Percentiles rank a stretch among this genome's conserved stretches.
Evolutionary conservation across 2,797 vertebrate genomes (phyloP).

Genomic region (Orientallactaga sibirica): DNA sequence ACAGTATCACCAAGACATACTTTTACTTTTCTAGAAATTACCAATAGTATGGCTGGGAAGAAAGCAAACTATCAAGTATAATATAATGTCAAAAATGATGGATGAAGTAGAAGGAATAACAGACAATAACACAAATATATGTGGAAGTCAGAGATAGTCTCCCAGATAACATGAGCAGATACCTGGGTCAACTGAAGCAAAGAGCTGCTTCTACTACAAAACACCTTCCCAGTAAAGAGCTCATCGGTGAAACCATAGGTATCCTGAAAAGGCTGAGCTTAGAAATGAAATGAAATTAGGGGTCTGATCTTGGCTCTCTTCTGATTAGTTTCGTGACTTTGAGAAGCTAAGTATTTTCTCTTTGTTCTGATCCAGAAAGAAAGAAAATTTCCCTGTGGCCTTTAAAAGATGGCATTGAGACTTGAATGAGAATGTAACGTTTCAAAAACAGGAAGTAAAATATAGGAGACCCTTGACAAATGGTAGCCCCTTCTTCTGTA

Average conservation of each 20-base stretch:
- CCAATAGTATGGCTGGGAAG: not conserved
- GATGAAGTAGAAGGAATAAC: not conserved
- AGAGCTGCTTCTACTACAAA: not conserved
- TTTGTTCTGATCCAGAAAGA: not conserved
- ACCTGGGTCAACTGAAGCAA: not conserved
- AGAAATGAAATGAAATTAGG: not conserved
- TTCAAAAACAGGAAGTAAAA: not conserved
- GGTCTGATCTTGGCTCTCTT: not conserved
- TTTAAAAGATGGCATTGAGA: not conserved
- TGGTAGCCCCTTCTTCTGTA: not conserved
- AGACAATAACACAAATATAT: not conserved
- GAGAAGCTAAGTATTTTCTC: not conserved
- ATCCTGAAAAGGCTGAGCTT: not conserved
- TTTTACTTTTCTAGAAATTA: not conserved
- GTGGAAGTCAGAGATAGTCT: not conserved
- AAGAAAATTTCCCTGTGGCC: not conserved
- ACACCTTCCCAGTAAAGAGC: not conserved
- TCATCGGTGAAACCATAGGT: not conserved
- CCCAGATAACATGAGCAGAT: not conserved
- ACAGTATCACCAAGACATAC: not conserved
- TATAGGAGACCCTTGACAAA: not conserved
- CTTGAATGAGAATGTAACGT: not conserved
- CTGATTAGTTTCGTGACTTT: not conserved
- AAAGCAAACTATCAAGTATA: not conserved
- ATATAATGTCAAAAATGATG: not conserved